Conservation (phyloP, 2,888 invertebrate genomes). For the Drosophila antonietae region DNA sequence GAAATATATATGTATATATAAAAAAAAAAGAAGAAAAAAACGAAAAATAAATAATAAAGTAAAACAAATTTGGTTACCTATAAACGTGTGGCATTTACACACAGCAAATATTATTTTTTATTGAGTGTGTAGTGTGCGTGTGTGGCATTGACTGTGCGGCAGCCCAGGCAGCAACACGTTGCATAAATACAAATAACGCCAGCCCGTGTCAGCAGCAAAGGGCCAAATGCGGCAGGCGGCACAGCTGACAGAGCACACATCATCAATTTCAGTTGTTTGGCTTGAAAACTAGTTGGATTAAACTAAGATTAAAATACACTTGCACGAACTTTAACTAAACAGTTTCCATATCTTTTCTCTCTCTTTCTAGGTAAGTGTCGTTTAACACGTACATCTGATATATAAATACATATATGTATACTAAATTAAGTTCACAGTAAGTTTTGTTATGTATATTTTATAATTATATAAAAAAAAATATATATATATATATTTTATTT, state of each 20-base stretch:
- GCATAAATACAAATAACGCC: conserved; percentile 52
- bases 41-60: conserved; percentile 62
- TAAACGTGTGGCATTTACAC: conserved; percentile 72
- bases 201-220: conserved; percentile 18
- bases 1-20: conserved; percentile 21
- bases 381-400: neutral
- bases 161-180: conserved; percentile 52
- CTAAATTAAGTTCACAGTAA: conserved; percentile 65
- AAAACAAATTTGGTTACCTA: conserved; percentile 72
- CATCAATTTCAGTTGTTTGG: conserved; percentile 21
- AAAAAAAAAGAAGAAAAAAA: conserved; percentile 12
- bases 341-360: conserved; percentile 14
- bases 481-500: neutral
- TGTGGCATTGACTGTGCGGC: conserved; percentile 34
- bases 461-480: neutral
- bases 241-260: conserved; percentile 11
- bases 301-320: conserved; percentile 8
- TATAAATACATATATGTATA: conserved; percentile 7
- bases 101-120: conserved; percentile 64
- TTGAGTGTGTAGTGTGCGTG: conserved; percentile 3
- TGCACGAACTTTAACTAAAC: conserved; percentile 9
- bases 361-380: conserved; percentile 65
- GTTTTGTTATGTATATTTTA: conserved; percentile 50
- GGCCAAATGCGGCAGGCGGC: neutral
- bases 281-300: conserved; percentile 10